Evolutionary conservation across 2,797 vertebrate species (phyloP).

Genomic region (Brachyalestes nurse): DNA sequence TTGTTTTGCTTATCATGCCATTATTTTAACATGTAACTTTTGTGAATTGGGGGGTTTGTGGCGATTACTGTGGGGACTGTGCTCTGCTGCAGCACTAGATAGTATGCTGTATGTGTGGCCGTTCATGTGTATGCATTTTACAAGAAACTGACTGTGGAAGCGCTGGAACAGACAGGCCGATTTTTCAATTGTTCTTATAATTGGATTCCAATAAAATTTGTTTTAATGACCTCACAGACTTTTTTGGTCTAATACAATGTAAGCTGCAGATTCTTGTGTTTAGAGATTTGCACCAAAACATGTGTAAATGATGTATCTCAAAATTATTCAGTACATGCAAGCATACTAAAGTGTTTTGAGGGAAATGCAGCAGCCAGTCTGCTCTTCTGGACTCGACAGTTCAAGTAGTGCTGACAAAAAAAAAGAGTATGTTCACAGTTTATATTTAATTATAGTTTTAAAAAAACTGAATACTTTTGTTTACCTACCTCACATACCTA

Average conservation of each 20-base stretch:
- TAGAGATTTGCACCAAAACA: neutral
- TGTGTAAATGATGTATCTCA: neutral
- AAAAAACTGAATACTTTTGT: too few species aligned
- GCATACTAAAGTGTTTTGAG: neutral
- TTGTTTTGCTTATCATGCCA: conserved; percentile 48
- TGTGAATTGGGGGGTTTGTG: conserved; percentile 60
- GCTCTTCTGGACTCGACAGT: too few species aligned
- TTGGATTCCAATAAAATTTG: conserved; percentile 27
- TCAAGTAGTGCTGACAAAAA: neutral
- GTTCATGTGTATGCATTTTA: conserved; percentile 40
- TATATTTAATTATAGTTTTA: too few species aligned
- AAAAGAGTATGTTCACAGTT: too few species aligned
- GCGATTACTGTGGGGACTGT: conserved; percentile 26
- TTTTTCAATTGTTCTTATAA: conserved; percentile 13
- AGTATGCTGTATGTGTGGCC: conserved; percentile 32
- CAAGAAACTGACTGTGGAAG: conserved; percentile 22
- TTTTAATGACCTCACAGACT: neutral
- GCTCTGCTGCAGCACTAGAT: conserved; percentile 31
- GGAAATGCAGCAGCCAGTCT: neutral
- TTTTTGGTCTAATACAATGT: too few species aligned
- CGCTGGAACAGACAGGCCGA: conserved; percentile 34
- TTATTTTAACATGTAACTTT: conserved; percentile 64
- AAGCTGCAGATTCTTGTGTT: neutral
- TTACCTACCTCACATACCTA: neutral
- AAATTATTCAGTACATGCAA: neutral